Evolutionary conservation across 2,888 invertebrate genomes (phyloP).

Genomic region (Ectemnius lituratus): DNA sequence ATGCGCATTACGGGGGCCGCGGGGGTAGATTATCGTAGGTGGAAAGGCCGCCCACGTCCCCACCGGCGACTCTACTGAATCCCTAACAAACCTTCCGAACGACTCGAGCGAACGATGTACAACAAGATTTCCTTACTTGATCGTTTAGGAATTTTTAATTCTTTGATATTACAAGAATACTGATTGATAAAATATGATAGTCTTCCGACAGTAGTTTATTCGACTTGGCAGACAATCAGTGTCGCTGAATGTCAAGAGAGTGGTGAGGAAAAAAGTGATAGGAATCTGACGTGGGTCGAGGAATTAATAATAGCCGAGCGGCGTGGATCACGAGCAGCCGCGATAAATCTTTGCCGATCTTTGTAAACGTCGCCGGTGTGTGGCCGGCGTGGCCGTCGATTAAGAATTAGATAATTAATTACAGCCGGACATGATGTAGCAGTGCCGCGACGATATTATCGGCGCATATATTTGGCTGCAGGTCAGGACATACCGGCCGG

Average conservation of each 20-base stretch:
- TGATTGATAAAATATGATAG: no score
- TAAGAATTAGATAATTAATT: conserved; percentile 68
- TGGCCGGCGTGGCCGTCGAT: conserved; percentile 44
- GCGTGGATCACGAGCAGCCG: not conserved
- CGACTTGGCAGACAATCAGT: not conserved
- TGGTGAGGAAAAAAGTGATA: not conserved
- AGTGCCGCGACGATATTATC: conserved; percentile 68
- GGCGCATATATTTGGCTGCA: conserved; percentile 64
- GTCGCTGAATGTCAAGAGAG: not conserved
- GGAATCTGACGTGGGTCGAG: not conserved
- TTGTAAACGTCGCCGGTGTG: conserved; percentile 25
- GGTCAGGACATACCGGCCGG: conserved; percentile 63
- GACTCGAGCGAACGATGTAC: conserved; percentile 29
- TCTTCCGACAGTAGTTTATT: not conserved
- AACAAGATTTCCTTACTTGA: not conserved
- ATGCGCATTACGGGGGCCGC: conserved; percentile 72
- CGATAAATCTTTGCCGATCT: conserved; percentile 41
- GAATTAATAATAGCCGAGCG: not conserved
- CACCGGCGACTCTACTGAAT: conserved; percentile 8
- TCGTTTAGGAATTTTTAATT: no score
- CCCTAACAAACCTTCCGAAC: conserved; percentile 21
- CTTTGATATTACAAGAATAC: no score
- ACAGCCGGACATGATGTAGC: conserved; percentile 69
- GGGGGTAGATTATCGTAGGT: conserved; percentile 73
- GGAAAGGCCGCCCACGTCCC: conserved; percentile 55